Base-by-base conservation (phyloP, 2,888 invertebrate genomes). In the Lycia hirtaria region DNA sequence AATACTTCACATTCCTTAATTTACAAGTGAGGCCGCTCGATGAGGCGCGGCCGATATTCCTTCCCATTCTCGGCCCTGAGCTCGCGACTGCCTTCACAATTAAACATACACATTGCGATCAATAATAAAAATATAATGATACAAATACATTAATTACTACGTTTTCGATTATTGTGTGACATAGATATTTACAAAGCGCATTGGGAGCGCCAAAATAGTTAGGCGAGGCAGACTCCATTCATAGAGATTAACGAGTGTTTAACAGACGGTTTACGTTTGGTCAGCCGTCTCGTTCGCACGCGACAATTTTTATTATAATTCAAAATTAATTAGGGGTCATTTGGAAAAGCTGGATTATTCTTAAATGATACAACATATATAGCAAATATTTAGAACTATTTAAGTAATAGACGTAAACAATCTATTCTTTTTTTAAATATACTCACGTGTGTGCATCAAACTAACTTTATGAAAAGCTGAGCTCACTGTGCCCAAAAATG, bases 61-160 rank as follows among this genome's bases (percentile, higher is more conserved):
- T 35, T 4, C 28, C 62, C 65, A 69, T 74, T 76, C 73, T 79
- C 77, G 56, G 59, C 62, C 67, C 75, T 73, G 80, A 80, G 78
- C 83, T 80, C 72, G 76, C 81, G 79, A 79, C 80, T 80, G 76
- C 77, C 77, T 76, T 73, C 79, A 79, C 80, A 74, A 82, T 86
- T 87, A 87, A 84, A 87, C 85, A 86, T 90, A 90, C 87, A 87
- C 76, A 75, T 87, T 87, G 89, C 89, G 88, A 90, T 89, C 89
- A 84, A 89, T 89, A 89, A 88, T 91, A 92, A 91, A 91, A 92
- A 91, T 91, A 91, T 89, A 91, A 90, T 91, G 87, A 88, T 91
- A 92, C 89, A 90, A 88, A 90, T 91, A 91, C 91, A 85, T 89
- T 90, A 88, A 86, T 85, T 85, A 77, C 90, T 91, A 91, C 87